A percentile compares a stretch with the other conserved stretches of the same genome.
Evolutionary conservation across 1,140 invertebrate genomes (phyloP).

Genomic region (Cyphomyrmex costatus): DNA sequence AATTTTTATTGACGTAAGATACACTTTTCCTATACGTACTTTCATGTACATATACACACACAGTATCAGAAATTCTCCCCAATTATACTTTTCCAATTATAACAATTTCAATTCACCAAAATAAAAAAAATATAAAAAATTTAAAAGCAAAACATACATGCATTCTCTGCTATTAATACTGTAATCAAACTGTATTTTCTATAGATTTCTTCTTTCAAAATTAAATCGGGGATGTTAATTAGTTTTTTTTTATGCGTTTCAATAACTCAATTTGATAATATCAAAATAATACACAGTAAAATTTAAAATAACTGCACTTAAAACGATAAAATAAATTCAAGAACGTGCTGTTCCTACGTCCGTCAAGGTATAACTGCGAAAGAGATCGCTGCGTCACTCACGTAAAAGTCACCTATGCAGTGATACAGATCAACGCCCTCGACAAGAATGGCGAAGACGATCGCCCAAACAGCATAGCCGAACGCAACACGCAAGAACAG

Average conservation of each 20-base stretch:
- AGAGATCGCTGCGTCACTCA: constrained; percentile 31
- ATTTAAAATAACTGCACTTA: not conserved
- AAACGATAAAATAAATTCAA: not conserved
- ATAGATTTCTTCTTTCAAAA: not conserved
- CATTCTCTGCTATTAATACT: not conserved
- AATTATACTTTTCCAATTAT: constrained; percentile 20
- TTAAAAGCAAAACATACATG: not conserved
- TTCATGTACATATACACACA: not conserved
- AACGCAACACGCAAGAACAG: constrained; percentile 50
- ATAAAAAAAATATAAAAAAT: constrained; percentile 5
- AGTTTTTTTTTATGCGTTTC: not conserved
- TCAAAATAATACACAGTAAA: not conserved
- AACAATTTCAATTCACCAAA: not conserved
- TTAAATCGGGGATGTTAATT: not conserved
- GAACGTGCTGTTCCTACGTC: not conserved
- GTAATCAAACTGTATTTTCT: not conserved
- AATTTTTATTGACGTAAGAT: not conserved
- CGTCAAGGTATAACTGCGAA: not conserved
- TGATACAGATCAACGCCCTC: constrained; percentile 69
- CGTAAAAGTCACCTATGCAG: constrained; percentile 69
- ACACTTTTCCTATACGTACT: not conserved
- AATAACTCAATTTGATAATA: not conserved
- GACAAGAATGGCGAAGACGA: constrained; percentile 67
- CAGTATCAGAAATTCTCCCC: not conserved
- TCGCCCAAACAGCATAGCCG: constrained; percentile 61